A percentile compares a stretch with the other conserved stretches of the same genome.
Evolutionary conservation across 1,140 invertebrate genomes (phyloP).

Genomic region (Solen grandis): DNA sequence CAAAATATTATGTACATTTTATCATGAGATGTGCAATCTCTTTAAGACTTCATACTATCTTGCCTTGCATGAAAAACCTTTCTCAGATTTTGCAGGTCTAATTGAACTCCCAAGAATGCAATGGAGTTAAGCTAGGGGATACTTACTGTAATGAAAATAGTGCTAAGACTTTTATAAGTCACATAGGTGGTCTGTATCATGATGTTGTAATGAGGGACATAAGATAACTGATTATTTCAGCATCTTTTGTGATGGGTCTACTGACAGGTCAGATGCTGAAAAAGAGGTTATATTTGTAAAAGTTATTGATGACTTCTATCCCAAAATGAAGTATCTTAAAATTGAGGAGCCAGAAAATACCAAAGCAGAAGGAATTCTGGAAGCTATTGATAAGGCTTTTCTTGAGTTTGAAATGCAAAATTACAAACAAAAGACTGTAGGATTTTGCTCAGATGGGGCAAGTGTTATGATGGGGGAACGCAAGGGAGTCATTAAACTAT

Average conservation of each 20-base stretch:
- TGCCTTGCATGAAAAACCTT: constrained; percentile 43
- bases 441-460: constrained; percentile 26
- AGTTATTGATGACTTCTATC: constrained; percentile 14
- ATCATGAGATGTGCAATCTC: constrained; percentile 46
- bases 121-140: constrained; percentile 28
- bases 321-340: constrained; percentile 26
- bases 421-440: too few relatives aligned
- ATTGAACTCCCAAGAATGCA: constrained; percentile 45
- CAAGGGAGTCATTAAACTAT: constrained; percentile 21
- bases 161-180: constrained; percentile 32
- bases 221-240: constrained; percentile 34
- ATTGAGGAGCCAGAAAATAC: constrained; percentile 20
- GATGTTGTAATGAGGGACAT: constrained; percentile 37
- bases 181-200: constrained; percentile 45
- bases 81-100: constrained; percentile 55
- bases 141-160: constrained; percentile 51
- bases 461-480: constrained; percentile 32
- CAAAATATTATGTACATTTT: not conserved
- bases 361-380: constrained; percentile 15
- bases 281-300: constrained; percentile 22
- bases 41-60: constrained; percentile 53
- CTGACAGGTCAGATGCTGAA: constrained; percentile 22
- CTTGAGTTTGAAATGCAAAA: not conserved
- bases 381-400: constrained; percentile 7
- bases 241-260: constrained; percentile 52